Base-by-base conservation (phyloP, 2,888 invertebrate genomes). In the Calameuta filiformis region DNA sequence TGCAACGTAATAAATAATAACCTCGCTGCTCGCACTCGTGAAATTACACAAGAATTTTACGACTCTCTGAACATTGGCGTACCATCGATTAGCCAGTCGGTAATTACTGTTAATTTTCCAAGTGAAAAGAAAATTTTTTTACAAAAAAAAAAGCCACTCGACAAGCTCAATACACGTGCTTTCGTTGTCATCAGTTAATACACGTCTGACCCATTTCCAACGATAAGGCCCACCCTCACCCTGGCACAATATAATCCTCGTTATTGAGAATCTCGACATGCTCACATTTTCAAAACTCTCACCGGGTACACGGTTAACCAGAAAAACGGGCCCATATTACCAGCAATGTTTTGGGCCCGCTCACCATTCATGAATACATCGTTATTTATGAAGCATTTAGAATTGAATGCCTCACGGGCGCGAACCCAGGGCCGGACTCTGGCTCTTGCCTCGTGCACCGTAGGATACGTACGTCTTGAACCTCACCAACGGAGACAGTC, bases 311-410 rank as follows among this genome's bases (percentile, higher is more conserved):
- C 40, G 40, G 40, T 23, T 40, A 40, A 40, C 23, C 56, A 56
- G 23, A 23, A 23, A 56, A 23, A 56, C 56, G 56, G 56, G 23
- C 56, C 23, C 23, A 23, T 23, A 56, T 56, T 56, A 56, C 23
- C 23, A 56, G 23, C 23, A 9, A 23, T 56, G 15, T 40, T 40
- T 40, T 40, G 40, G 40, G 33, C 71, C 31, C 71, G 71, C 15
- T 71, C 71, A 35, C 82, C 81, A 83, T 83, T 83, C 81, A 83
- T 76, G 81, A 79, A 82, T 75, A 77, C 77, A 78, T 83, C 81
- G 80, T 83, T 83, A 82, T 83, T 83, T 82, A 80, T 79, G 80
- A 80, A 74, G 40, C 81, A 56, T 83, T 82, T 83, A 82, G 82
- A 83, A 83, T 83, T 82, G 83, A 83, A 83, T 83, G 82, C 80